Base-by-base conservation (phyloP, 2,888 invertebrate species). In the Leptinotarsa haldemani region DNA sequence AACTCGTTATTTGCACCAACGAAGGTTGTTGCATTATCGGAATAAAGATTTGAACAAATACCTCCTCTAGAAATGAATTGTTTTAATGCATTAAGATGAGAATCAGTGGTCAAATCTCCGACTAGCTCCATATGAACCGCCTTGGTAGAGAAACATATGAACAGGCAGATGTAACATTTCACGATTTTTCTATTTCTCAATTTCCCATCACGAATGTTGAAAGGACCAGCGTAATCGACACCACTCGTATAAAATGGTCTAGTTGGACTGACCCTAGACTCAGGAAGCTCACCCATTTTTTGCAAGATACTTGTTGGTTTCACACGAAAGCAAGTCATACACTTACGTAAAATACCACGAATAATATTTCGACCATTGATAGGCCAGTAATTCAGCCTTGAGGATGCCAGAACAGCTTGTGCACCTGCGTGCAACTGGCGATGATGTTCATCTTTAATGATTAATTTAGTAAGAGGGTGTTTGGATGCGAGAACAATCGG, bases 271-370 rank as follows among this genome's bases (percentile, higher is more conserved):
- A 77, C 64, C 12, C 81, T 63, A 9, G 40, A 46, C 25, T 22
- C 53, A 3, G 84, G 83, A 63, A 84, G 74, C 61, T 81, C 69
- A n/a, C 80, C 83, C 83, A 83, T 84, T 12, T 79, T 9, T 52
- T 80, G 78, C 1, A 71, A 22, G 7, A 70, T 48, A 40, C 48
- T 15, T 22, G 15, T 64, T n/a, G 81, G 75, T 16, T 80, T 78
- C 9, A 61, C 66, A 46, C 70, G 67, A 68, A 74, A 76, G 71
- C 80, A 81, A 13, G 1, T 52, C 4, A 78, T 69, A 58, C 79
- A 80, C 52, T 76, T 69, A 15, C 67, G 20, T 4, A 77, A 50
- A 20, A 70, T 64, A n/a, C 53, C 22, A 22, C 69, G 71, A 5
- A 73, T 71, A n/a, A 66, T 5, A 20, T 66, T 65, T 40, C 70